Percentiles rank a stretch among this genome's conserved stretches.
Conservation (phyloP, 2,888 invertebrate genomes). For the Andrena trimmerana region DNA sequence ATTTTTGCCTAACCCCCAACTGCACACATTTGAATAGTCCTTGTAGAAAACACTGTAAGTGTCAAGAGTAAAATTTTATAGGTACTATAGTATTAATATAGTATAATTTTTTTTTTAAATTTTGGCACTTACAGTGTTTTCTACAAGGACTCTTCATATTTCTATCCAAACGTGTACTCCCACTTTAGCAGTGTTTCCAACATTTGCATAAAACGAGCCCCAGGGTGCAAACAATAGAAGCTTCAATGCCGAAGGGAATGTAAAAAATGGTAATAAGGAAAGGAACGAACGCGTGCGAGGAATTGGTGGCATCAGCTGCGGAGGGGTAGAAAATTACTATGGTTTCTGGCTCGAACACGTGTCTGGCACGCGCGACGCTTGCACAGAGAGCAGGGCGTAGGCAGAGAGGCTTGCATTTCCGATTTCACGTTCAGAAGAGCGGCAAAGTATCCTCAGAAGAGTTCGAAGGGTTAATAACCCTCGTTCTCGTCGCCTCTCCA, state of each 20-base stretch:
- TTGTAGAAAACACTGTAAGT: no score
- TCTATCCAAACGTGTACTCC: no score
- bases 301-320: slow-evolving; percentile 26
- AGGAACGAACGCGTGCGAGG: not conserved
- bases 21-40: no score
- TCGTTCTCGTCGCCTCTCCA: slow-evolving; percentile 41
- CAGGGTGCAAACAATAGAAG: not conserved
- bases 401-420: slow-evolving; percentile 47
- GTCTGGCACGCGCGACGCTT: slow-evolving; percentile 65
- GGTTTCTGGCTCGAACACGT: slow-evolving; percentile 61
- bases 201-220: not conserved
- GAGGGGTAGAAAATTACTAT: slow-evolving; percentile 45
- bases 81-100: no score
- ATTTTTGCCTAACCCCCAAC: no score
- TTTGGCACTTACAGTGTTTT: no score
- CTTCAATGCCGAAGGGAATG: not conserved
- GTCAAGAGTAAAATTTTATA: no score
- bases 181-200: no score
- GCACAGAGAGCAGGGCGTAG: slow-evolving; percentile 30
- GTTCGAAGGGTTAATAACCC: slow-evolving; percentile 63
- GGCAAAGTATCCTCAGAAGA: slow-evolving; percentile 57
- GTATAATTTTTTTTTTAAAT: no score
- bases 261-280: not conserved
- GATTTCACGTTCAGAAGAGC: slow-evolving; percentile 69
- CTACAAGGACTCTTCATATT: no score